phyloP scores from a whole-genome alignment of 2,113 vertebrate species.

The Xyrauchen texanus region DNA sequence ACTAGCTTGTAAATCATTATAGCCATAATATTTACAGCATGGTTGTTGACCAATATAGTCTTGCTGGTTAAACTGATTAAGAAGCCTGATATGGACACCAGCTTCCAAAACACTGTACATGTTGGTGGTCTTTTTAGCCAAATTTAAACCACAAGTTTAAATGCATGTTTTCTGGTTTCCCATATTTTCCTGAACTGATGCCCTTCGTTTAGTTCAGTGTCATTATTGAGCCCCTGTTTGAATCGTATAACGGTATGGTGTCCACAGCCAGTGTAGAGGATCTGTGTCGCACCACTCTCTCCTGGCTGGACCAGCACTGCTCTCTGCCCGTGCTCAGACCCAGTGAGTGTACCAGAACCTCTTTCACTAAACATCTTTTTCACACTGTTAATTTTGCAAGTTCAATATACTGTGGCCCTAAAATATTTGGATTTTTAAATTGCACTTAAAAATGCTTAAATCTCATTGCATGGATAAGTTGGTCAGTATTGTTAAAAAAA shows the following conservation, averaged over 20 bases:
- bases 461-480: no score
- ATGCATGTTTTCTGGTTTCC: not conserved
- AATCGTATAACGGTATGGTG: conserved; percentile 95
- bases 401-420: no score
- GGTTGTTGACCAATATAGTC: no score
- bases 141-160: not conserved
- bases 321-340: conserved; percentile 88
- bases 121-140: not conserved
- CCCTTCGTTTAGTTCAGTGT: conserved; percentile 84
- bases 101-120: no score
- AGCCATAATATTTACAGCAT: no score
- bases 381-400: no score
- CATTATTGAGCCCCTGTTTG: conserved; percentile 92
- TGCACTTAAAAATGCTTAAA: not conserved
- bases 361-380: not conserved
- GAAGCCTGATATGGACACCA: no score
- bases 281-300: conserved; percentile 84
- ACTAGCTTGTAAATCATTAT: no score
- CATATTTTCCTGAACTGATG: conserved; percentile 73
- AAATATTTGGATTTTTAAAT: no score
- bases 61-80: no score
- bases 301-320: conserved; percentile 95
- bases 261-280: conserved; percentile 89
- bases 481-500: not conserved
- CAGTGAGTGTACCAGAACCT: conserved; percentile 75